These are phyloP conservation scores for Manduca sexta DNA, from an alignment of 1,140 invertebrate species.

Conservation along the genomic window DNA sequence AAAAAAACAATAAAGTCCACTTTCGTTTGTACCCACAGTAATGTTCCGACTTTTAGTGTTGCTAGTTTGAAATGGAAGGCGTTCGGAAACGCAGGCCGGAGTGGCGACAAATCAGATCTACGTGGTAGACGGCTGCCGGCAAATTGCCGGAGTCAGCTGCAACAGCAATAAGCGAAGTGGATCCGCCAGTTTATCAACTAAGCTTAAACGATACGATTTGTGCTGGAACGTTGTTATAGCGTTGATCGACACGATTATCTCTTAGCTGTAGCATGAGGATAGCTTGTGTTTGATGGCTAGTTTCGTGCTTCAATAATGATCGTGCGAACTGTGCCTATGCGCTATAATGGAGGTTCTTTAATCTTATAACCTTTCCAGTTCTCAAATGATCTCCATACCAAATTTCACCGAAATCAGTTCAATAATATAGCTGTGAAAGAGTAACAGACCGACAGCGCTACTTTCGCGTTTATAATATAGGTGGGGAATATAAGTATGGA, in stretches of 20 bases:
- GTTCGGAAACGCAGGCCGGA: conserved; percentile 15
- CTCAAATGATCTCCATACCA: too few species aligned
- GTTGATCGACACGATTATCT: neutral
- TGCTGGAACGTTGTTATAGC: neutral
- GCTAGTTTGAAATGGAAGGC: conserved; percentile 18
- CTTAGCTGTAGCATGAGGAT: too few species aligned
- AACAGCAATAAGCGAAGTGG: conserved; percentile 16
- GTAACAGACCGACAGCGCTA: too few species aligned
- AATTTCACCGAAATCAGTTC: too few species aligned
- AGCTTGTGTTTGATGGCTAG: too few species aligned
- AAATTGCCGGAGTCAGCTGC: conserved; percentile 16
- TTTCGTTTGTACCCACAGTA: conserved; percentile 2
- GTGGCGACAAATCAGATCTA: conserved; percentile 31
- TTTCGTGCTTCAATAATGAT: too few species aligned
- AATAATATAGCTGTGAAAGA: too few species aligned
- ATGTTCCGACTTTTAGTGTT: conserved; percentile 9
- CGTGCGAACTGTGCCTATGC: too few species aligned
- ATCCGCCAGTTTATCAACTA: conserved; percentile 15
- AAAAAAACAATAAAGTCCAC: neutral
- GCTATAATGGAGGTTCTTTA: too few species aligned
- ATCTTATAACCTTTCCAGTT: too few species aligned
- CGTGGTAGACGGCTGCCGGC: conserved; percentile 12
- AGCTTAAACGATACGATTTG: neutral
- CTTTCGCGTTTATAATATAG: too few species aligned
- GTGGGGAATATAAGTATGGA: too few species aligned